Evolutionary conservation across 2,888 invertebrate genomes (phyloP).

Genomic region (Apodemia mormo): DNA sequence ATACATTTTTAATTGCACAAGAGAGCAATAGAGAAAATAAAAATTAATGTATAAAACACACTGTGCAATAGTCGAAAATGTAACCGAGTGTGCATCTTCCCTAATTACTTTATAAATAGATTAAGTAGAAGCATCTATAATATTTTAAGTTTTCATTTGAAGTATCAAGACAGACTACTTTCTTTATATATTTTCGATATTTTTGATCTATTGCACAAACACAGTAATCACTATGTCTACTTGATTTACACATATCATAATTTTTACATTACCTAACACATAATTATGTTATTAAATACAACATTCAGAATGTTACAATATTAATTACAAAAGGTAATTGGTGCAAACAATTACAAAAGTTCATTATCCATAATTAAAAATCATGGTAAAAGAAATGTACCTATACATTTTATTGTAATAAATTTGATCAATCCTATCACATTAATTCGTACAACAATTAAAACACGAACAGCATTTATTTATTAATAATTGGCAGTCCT

Average conservation of each 20-base stretch:
- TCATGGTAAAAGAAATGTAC: conserved; percentile 54
- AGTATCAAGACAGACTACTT: conserved; percentile 59
- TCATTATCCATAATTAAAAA: conserved; percentile 36
- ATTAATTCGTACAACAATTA: conserved; percentile 68
- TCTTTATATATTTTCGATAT: conserved; percentile 49
- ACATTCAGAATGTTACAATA: conserved; percentile 77
- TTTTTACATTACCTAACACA: conserved; percentile 76
- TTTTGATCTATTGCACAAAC: conserved; percentile 76
- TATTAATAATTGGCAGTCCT: conserved; percentile 73
- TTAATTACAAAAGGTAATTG: conserved; percentile 77
- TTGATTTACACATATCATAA: conserved; percentile 66
- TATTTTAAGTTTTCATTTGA: conserved; percentile 57
- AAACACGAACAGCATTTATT: conserved; percentile 61
- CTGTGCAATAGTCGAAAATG: conserved; percentile 57
- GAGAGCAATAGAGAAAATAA: conserved; percentile 68
- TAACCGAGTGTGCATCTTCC: conserved; percentile 38
- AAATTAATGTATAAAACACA: conserved; percentile 48
- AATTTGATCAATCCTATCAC: conserved; percentile 67
- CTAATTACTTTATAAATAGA: conserved; percentile 71
- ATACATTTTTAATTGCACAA: conserved; percentile 46
- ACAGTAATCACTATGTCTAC: conserved; percentile 72
- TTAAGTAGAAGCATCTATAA: conserved; percentile 75
- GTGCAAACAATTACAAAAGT: conserved; percentile 76
- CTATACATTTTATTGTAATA: conserved; percentile 52
- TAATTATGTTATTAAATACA: conserved; percentile 65